Conservation (phyloP, 2,888 invertebrate species). For the Drosophila antonietae region DNA sequence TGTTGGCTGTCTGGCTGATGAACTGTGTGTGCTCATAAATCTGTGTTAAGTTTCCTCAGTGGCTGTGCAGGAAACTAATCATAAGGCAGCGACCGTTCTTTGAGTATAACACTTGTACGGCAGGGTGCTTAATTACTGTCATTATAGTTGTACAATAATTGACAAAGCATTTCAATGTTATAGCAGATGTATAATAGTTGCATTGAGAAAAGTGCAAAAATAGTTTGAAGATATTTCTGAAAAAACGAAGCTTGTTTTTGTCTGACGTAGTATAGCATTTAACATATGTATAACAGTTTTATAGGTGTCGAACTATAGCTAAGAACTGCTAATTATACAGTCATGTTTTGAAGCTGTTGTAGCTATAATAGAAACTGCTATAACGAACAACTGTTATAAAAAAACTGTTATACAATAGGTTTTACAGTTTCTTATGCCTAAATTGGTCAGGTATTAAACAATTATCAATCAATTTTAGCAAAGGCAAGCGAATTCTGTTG, state of each 20-base stretch:
- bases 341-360: too few species aligned
- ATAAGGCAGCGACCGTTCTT: slow-evolving; percentile 12
- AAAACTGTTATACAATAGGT: background rate
- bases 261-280: background rate
- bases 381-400: too few species aligned
- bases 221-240: background rate
- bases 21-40: slow-evolving; percentile 43
- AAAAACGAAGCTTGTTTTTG: background rate
- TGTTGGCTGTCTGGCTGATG: slow-evolving; percentile 26
- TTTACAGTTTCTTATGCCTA: background rate
- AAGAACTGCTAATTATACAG: background rate
- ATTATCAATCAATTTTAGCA: background rate
- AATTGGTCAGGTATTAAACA: background rate
- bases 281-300: background rate
- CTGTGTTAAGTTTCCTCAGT: slow-evolving; percentile 37
- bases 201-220: background rate
- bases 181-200: background rate
- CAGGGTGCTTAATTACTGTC: slow-evolving; percentile 2
- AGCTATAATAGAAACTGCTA: slow-evolving; percentile 11
- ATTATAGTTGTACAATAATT: slow-evolving; percentile 21
- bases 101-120: slow-evolving; percentile 22
- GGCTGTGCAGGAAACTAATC: slow-evolving; percentile 20
- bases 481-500: too few species aligned
- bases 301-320: background rate
- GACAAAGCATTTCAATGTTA: background rate